Evolutionary conservation across 2,888 invertebrate species (phyloP), one percentile per base, ranked within the genome.

Genomic region (Spicauda simplicius): DNA sequence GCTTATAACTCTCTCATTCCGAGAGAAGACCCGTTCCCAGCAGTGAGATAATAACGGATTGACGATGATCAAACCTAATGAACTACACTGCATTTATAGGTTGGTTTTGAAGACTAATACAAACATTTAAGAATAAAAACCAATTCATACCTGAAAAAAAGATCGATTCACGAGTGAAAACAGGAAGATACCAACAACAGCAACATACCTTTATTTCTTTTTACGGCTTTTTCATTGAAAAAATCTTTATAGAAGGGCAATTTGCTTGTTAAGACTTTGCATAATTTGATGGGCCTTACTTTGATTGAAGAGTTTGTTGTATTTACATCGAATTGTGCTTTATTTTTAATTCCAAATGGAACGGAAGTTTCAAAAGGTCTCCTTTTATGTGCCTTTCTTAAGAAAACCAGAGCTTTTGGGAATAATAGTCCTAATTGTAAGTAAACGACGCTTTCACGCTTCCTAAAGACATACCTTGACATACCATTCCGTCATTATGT

Each of bases 181-280:
- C 16, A 16, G 48, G 25, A 25, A 25, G 25, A 25, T 48, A n/a
- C 19, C 6, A 16, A 60, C 18, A 60, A 18, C 12, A 52, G 18
- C 18, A 14, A 30, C 14, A 50, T n/a, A 30, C 48, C 11, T 60
- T 18, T 30, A 25, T 33, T 64, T 53, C 52, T 41, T 41, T 58
- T 64, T 53, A 58, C 53, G 52, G 64, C 16, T 37, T 64, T 59
- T 52, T 64, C 52, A 52, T 57, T 41, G 48, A 64, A 57, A 50
- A 64, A 64, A 64, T 30, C 59, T 59, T 50, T 37, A 52, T 57
- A 57, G 57, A 57, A 64, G 50, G 64, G 57, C 57, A 37, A 56
- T 56, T 37, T 37, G 20, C 59, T 16, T 16, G 30, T 59, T 48
- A 41, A 59, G 58, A 16, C 64, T 52, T 50, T 56, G 33, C 20